Conservation (phyloP, 2,113 vertebrate genomes). For the Hoplias malabaricus region DNA sequence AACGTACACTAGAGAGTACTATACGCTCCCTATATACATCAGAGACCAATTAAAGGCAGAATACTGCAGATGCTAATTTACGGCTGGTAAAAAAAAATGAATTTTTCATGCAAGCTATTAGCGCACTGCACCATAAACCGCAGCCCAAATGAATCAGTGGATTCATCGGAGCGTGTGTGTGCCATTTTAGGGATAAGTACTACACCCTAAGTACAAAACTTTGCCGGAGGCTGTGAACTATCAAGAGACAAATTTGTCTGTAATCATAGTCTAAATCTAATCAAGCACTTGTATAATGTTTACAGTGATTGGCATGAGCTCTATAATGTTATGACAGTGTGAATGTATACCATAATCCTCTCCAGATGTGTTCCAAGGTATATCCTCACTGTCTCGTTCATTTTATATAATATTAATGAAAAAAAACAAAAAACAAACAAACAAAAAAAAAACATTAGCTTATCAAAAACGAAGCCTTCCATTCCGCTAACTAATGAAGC, state of each 20-base stretch:
- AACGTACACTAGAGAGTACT: background rate
- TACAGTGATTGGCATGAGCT: background rate
- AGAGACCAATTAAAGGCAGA: background rate
- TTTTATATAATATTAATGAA: constrained; percentile 21
- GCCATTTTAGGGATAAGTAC: too few species aligned
- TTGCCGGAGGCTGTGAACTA: too few species aligned
- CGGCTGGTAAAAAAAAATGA: background rate
- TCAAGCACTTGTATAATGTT: background rate
- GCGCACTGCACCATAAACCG: background rate
- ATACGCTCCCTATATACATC: background rate
- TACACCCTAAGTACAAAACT: too few species aligned
- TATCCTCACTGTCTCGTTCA: background rate
- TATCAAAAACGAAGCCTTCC: too few species aligned
- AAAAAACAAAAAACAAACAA: background rate
- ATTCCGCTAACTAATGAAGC: background rate
- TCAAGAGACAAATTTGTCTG: background rate
- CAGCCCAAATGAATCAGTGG: background rate
- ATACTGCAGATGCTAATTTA: background rate
- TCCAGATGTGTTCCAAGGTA: background rate
- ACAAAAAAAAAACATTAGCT: background rate
- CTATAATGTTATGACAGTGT: background rate
- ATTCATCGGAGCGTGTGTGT: background rate
- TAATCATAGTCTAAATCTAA: background rate
- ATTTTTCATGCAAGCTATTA: too few species aligned
- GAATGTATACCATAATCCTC: background rate